Evolutionary conservation across 2,888 invertebrate genomes (phyloP).

Genomic region (Sipha maydis): DNA sequence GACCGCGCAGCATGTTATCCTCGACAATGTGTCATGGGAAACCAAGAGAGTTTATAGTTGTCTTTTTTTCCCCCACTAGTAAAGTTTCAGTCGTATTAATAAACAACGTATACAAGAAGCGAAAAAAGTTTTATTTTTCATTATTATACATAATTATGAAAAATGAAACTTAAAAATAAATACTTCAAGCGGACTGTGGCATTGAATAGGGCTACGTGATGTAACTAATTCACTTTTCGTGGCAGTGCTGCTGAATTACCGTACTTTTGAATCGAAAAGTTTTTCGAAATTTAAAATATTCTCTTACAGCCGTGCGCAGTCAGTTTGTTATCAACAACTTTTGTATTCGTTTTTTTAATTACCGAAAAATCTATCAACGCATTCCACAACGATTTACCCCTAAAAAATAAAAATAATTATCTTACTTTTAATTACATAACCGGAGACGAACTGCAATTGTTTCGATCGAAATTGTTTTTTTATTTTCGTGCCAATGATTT

Average conservation of each 20-base stretch:
- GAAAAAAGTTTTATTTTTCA: not conserved
- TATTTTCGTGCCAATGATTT: not conserved
- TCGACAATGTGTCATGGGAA: not conserved
- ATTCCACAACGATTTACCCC: not conserved
- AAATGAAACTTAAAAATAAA: no score
- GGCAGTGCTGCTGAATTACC: not conserved
- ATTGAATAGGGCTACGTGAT: not conserved
- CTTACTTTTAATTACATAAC: not conserved
- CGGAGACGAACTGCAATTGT: not conserved
- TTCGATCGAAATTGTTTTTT: not conserved
- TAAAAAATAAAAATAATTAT: not conserved
- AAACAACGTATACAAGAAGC: not conserved
- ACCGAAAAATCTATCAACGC: not conserved
- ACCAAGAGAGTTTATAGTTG: not conserved
- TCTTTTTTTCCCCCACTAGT: not conserved
- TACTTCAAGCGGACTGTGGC: not conserved
- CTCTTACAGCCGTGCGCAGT: not conserved
- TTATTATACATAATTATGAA: not conserved
- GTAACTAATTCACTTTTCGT: not conserved
- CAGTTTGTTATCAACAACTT: not conserved
- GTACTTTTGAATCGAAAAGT: not conserved
- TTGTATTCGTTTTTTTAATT: not conserved
- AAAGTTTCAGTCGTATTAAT: not conserved
- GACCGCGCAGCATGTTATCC: not conserved
- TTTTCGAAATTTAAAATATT: not conserved